Percentiles rank a stretch among this genome's conserved stretches.
phyloP scores from a whole-genome alignment of 2,113 vertebrate genomes.

The Gobio gobio region DNA sequence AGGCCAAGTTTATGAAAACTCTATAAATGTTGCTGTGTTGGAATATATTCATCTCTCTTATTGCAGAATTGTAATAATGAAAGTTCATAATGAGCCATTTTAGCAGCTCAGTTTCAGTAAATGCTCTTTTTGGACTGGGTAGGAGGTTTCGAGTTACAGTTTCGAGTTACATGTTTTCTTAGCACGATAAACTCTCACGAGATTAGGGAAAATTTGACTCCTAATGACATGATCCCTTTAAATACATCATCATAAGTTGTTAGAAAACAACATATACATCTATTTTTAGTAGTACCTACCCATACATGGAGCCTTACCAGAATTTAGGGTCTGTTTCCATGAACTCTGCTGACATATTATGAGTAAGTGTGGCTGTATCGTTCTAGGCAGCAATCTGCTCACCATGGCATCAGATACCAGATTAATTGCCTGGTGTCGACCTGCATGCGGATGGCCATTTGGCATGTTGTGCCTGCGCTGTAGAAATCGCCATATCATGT shows the following conservation, averaged over 20 bases:
- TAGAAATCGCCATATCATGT: constrained; percentile 24
- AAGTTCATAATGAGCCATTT: too few species aligned
- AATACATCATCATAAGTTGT: neutral
- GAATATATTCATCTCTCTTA: neutral
- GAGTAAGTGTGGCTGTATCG: neutral
- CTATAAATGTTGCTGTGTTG: neutral
- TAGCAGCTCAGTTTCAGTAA: neutral
- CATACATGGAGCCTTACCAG: neutral
- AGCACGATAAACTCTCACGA: neutral
- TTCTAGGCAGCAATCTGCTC: constrained; percentile 27
- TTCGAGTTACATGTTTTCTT: neutral
- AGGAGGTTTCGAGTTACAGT: neutral
- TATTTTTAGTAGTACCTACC: neutral
- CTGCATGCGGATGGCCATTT: constrained; percentile 15
- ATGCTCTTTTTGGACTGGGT: neutral
- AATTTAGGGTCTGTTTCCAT: neutral
- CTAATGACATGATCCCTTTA: neutral
- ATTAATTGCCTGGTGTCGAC: constrained; percentile 16
- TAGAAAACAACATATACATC: neutral
- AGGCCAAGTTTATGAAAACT: neutral
- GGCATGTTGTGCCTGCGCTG: constrained; percentile 5
- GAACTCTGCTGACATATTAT: constrained; percentile 19
- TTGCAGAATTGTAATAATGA: too few species aligned
- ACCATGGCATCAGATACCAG: constrained; percentile 24
- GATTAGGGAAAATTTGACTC: neutral